Conservation (phyloP, 2,888 invertebrate genomes). For the Sarcophaga rosellei region DNA sequence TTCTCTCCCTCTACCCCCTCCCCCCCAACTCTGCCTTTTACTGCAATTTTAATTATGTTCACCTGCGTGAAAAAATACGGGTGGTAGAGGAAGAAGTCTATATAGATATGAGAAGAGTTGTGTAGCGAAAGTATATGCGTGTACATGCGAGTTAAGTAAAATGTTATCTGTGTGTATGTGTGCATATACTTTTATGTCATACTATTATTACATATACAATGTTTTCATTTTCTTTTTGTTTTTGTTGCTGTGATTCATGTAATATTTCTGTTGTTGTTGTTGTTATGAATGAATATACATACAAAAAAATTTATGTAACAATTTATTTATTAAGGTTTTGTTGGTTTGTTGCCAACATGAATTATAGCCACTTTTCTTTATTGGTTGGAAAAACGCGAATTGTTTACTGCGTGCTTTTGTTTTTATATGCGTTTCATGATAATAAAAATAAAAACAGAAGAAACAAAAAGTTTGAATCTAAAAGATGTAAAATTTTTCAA, state of each 20-base stretch:
- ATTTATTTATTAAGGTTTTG: constrained; percentile 7
- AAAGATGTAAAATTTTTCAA: background rate
- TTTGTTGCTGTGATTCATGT: background rate
- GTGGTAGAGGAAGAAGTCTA: background rate
- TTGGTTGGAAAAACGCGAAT: constrained; percentile 41
- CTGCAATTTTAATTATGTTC: background rate
- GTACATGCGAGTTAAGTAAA: background rate
- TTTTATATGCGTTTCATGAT: constrained; percentile 37
- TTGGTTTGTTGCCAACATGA: constrained; percentile 2
- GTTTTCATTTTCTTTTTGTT: too few relatives aligned
- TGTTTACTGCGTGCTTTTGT: constrained; percentile 23
- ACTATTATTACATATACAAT: background rate
- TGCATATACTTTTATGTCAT: background rate
- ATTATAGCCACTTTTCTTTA: constrained; percentile 24
- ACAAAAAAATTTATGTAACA: constrained; percentile 13
- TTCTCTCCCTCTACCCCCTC: too few relatives aligned
- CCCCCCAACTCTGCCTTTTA: too few relatives aligned
- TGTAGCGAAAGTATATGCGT: background rate
- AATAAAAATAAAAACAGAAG: background rate
- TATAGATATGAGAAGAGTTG: background rate
- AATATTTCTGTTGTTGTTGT: background rate
- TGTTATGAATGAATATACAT: background rate
- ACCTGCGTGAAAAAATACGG: background rate
- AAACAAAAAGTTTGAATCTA: background rate
- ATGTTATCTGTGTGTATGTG: background rate